Evolutionary conservation across 2,113 vertebrate genomes (phyloP), one percentile per base, ranked within the genome.

Genomic region (Vulpes vulpes): DNA sequence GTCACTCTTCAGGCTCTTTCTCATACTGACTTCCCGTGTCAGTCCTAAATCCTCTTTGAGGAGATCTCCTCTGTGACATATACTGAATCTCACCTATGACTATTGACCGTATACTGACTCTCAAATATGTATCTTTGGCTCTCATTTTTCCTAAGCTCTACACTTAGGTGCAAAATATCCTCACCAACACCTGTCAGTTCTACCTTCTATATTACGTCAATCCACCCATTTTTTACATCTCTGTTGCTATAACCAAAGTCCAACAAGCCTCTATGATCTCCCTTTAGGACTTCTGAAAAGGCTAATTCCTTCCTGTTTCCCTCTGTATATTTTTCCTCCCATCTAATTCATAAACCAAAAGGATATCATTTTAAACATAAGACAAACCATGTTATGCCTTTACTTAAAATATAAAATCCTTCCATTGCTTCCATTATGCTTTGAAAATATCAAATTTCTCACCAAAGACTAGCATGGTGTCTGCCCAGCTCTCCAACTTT

Each of bases 391-490:
- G 27, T 11, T 11, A 30, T 25, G 7, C 30, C 49, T 84, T 43
- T 96, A 23, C 30, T 89, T 81, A 88, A 88, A 71, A 73, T 30
- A 35, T 81, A 32, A 94, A 82, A 81, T 60, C 11, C 64, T 81
- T 51, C 32, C 55, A 51, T 30, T 19, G n/a, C 59, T 96, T 49
- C 30, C 49, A 71, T 67, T 69, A 53, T 15, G 78, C 22, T 65
- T 71, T 95, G 32, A 89, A 95, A 79, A 79, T 69, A 93, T 3
- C 73, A 79, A 86, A 65, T 73, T 35, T 84, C 62, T 69, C 95
- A 35, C 49, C 30, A 23, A 27, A 38, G 23, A 35, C 22, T 79
- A 32, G 43, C 23, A 60, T 1, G 5, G 35, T 5, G 57, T 30
- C 27, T 88, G 22, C 22, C 20, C 57, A 67, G 64, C 35, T 83